Conservation (phyloP, 2,113 vertebrate genomes). For the Muntiacus muntjak region DNA sequence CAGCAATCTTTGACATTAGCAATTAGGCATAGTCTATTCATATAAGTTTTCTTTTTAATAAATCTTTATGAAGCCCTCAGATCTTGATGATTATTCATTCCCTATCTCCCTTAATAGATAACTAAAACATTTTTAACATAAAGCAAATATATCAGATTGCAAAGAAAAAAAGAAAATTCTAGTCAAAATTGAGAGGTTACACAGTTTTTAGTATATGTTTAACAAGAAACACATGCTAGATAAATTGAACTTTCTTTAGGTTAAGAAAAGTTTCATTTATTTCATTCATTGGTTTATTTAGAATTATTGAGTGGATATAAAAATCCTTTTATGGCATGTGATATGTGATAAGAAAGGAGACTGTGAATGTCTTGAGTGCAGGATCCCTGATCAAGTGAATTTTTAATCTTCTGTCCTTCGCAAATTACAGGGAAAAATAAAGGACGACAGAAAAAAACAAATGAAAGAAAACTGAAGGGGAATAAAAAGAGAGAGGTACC, state of each 20-base stretch:
- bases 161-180: background rate
- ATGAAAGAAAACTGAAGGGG: background rate
- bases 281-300: background rate
- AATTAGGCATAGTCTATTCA: background rate
- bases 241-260: background rate
- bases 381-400: background rate
- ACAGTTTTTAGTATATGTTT: background rate
- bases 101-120: background rate
- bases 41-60: background rate
- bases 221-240: background rate
- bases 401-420: background rate
- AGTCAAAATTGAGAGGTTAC: background rate
- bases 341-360: background rate
- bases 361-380: background rate
- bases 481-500: background rate
- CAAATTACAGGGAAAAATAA: background rate
- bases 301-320: background rate
- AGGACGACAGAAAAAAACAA: background rate
- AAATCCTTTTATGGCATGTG: background rate
- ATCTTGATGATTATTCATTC: background rate
- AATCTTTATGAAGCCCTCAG: background rate
- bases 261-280: background rate
- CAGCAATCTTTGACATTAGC: background rate
- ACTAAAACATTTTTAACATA: background rate
- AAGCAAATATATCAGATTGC: background rate